phyloP scores from a whole-genome alignment of 2,888 invertebrate species.

The Cartodere bifasciata region DNA sequence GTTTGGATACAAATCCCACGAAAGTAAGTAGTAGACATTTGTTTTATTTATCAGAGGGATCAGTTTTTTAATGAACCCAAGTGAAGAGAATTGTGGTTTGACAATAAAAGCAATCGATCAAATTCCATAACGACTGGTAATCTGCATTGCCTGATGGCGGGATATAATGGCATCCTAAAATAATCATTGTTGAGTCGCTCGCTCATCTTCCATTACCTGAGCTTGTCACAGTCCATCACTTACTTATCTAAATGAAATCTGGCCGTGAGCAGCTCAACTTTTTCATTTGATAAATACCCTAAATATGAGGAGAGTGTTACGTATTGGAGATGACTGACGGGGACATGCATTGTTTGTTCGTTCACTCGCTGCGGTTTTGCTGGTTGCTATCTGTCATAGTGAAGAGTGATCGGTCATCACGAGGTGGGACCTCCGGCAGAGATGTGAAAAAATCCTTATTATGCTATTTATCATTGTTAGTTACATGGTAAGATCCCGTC shows the following conservation, averaged over 20 bases:
- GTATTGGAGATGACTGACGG: constrained; percentile 1
- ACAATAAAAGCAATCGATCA: constrained; percentile 4
- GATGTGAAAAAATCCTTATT: no score
- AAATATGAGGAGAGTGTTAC: constrained; percentile 3
- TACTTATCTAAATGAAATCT: constrained; percentile 12
- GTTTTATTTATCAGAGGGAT: no score
- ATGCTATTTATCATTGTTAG: no score
- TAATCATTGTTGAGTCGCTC: constrained; percentile 8
- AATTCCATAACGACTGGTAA: constrained; percentile 2
- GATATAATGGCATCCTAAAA: constrained; percentile 3
- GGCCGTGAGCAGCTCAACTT: constrained; percentile 1
- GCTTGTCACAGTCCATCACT: constrained; percentile 11
- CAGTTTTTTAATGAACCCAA: no score
- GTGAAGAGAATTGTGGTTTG: constrained; percentile 5
- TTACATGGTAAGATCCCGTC: no score
- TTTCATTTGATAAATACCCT: constrained; percentile 4
- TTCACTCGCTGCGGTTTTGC: no score
- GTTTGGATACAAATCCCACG: no score
- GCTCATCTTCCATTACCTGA: constrained; percentile 12
- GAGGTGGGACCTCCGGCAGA: constrained; percentile 27
- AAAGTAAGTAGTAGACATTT: no score
- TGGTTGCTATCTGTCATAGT: constrained; percentile 35
- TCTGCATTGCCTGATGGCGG: not conserved
- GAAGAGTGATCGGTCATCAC: constrained; percentile 35
- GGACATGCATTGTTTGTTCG: constrained; percentile 1